Evolutionary conservation across 2,888 invertebrate species (phyloP).

Genomic region (Drosophila limbata): DNA sequence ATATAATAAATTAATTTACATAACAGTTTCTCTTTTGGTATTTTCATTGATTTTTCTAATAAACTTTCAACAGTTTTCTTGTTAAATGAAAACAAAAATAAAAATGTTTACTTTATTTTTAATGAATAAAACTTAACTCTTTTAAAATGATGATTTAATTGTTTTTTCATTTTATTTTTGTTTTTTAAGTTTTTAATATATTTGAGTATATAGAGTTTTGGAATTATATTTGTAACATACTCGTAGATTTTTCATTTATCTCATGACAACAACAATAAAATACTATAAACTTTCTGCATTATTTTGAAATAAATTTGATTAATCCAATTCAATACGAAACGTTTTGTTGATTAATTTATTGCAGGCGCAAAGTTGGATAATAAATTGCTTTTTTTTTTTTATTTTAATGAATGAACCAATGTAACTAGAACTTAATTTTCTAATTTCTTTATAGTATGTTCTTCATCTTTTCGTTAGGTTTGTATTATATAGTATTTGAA

Average conservation of each 20-base stretch:
- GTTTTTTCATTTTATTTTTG: constrained; percentile 21
- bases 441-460: constrained; percentile 19
- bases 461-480: constrained; percentile 10
- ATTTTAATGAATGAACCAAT: constrained; percentile 51
- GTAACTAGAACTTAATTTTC: constrained; percentile 56
- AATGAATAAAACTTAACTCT: constrained; percentile 57
- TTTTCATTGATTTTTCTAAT: constrained; percentile 66
- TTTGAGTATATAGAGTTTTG: constrained; percentile 67
- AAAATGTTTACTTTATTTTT: constrained; percentile 32
- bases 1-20: constrained; percentile 82
- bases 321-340: constrained; percentile 23
- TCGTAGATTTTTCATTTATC: constrained; percentile 50
- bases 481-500: constrained; percentile 21
- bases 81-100: constrained; percentile 1
- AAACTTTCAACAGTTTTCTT: constrained; percentile 55
- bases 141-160: constrained; percentile 54
- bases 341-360: constrained; percentile 26
- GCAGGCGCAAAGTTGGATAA: constrained; percentile 25
- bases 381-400: constrained; percentile 31
- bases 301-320: constrained; percentile 35
- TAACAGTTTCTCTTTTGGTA: constrained; percentile 74
- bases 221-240: constrained; percentile 54
- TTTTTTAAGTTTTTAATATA: constrained; percentile 25
- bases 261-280: constrained; percentile 68
- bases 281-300: constrained; percentile 31